Base-by-base conservation (phyloP, 2,113 vertebrate genomes). In the Monarcha castaneiventris region DNA sequence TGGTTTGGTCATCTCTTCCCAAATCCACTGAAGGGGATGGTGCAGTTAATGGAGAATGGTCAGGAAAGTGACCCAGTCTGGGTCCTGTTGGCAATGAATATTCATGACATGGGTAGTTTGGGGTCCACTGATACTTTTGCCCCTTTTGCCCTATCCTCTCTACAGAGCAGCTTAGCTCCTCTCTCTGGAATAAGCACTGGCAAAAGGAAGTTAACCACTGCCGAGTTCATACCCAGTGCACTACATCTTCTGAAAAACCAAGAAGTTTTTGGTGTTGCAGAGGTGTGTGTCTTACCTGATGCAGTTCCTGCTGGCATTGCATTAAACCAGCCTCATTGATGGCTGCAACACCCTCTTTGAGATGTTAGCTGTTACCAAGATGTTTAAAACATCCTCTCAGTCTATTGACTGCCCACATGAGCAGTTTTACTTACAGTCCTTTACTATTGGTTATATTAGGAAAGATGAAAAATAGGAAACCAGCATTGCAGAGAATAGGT, bases 381-480 rank as follows among this genome's bases (percentile, higher is more conserved):
- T 68, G 46, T 84, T 91, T 90, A 73, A 90, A 87, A 72, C 37
- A 39, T 81, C 58, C 29, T 93, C 56, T 92, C 46, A 61, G 27
- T 89, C 17, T 77, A 37, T 83, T 92, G 95, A 66, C 84, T 94
- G 55, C 26, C 63, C 54, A 76, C 33, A 52, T 49, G 10, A 93
- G 25, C 62, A 89, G 66, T 92, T 96, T 89, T 90, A 58, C 59
- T 79, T 94, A 77, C 48, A 89, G 63, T 89, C 63, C 39, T 69
- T 94, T 88, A 64, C 35, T 90, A 90, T 92, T 0, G 84, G 94
- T 96, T 81, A 44, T 92, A 72, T 71, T 88, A 94, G 79, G 52
- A 88, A 95, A 89, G 64, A 84, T 89, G 52, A 94, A 95, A 93
- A 96, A 94, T 64, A 93, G 39, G 64, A 88, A 96, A 85, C 35